These are phyloP conservation scores for Mythimna loreyi DNA, from an alignment of 2,888 invertebrate species.

Conservation along the genomic window DNA sequence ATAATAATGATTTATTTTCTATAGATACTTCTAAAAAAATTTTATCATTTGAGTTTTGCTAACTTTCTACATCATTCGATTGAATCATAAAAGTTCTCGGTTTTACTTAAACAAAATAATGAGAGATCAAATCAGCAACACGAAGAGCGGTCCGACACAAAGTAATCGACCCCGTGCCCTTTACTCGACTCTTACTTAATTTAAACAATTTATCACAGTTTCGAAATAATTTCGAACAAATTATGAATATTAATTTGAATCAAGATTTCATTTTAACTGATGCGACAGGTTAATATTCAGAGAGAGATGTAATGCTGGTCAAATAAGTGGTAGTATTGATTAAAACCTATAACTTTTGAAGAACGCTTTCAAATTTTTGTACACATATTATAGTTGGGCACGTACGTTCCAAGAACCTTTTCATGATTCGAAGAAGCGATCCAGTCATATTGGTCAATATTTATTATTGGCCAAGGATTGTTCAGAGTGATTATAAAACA, in stretches of 20 bases:
- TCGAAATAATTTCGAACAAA: conserved; percentile 29
- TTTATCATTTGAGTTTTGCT: not conserved
- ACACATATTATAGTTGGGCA: not conserved
- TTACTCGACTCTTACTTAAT: conserved; percentile 55
- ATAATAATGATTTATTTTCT: not conserved
- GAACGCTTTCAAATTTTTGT: not conserved
- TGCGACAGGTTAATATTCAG: not conserved
- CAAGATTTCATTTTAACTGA: conserved; percentile 13
- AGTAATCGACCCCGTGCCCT: conserved; percentile 59
- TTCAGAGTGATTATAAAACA: not conserved
- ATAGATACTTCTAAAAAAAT: not conserved
- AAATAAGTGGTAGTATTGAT: not conserved
- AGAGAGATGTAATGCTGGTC: conserved; percentile 2
- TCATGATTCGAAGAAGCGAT: not conserved
- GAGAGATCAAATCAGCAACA: conserved; percentile 7
- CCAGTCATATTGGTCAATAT: not conserved
- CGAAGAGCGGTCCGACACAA: not conserved
- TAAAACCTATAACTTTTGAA: not conserved
- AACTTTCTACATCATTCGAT: not conserved
- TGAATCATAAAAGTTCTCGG: not conserved
- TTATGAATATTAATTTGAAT: conserved; percentile 27
- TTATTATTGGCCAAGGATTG: conserved; percentile 4
- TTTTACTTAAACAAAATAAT: conserved; percentile 11
- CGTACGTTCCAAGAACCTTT: conserved; percentile 1
- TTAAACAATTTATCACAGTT: conserved; percentile 34